Conservation (phyloP, 1,140 invertebrate species). For the Meloidogyne hapla region DNA sequence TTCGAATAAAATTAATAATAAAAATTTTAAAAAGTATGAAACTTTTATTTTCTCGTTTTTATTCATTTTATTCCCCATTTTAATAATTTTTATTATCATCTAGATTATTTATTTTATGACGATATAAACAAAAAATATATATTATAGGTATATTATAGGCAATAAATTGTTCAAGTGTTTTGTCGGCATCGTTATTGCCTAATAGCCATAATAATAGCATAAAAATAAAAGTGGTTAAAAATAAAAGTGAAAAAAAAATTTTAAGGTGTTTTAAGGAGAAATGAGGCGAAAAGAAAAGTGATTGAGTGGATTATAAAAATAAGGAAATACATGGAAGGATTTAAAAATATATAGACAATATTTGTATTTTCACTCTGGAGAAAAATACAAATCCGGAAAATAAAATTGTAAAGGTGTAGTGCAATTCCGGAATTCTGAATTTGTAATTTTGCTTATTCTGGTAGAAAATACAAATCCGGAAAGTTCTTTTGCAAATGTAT, state of each 20-base stretch:
- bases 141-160: neutral
- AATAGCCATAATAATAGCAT: neutral
- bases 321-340: too few species aligned
- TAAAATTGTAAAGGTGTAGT: too few species aligned
- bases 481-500: too few species aligned
- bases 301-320: neutral
- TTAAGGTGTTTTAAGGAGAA: neutral
- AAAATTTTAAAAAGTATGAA: too few species aligned
- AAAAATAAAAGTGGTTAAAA: neutral
- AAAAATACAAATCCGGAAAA: too few species aligned
- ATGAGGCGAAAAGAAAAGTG: neutral
- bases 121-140: neutral
- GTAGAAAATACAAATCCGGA: too few species aligned
- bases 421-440: too few species aligned
- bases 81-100: neutral
- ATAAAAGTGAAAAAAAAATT: neutral
- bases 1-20: too few species aligned
- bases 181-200: neutral
- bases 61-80: neutral
- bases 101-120: neutral
- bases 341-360: too few species aligned
- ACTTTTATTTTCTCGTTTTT: neutral
- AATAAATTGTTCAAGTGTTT: slow-evolving; percentile 1
- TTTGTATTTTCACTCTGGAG: too few species aligned
- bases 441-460: too few species aligned